Evolutionary conservation across 2,113 vertebrate species (phyloP).

Genomic region (Polypterus senegalus): DNA sequence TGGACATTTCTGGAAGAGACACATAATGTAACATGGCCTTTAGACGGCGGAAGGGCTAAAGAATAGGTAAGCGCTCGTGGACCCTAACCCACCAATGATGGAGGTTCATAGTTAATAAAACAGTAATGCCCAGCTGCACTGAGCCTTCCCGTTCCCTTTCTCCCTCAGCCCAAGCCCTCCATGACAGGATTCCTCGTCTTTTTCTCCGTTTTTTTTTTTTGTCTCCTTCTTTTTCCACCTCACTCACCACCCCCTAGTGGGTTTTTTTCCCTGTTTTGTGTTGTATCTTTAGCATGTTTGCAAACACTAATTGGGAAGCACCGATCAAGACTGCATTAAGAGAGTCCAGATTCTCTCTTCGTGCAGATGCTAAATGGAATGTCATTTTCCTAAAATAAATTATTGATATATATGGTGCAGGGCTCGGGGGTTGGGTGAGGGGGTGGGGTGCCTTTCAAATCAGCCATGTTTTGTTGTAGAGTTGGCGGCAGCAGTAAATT

Average conservation of each 20-base stretch:
- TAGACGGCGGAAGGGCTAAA: no score
- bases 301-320: constrained; percentile 38
- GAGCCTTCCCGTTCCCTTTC: constrained; percentile 29
- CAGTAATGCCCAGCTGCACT: constrained; percentile 27
- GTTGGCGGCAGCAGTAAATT: constrained; percentile 5
- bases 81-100: no score
- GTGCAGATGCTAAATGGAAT: constrained; percentile 23
- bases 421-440: constrained; percentile 5
- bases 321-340: constrained; percentile 32
- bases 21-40: no score
- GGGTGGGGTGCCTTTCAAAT: constrained; percentile 26
- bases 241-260: constrained; percentile 18
- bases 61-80: no score
- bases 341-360: constrained; percentile 33
- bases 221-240: constrained; percentile 15
- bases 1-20: no score
- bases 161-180: constrained; percentile 30
- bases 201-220: constrained; percentile 22
- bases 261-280: constrained; percentile 16
- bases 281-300: constrained; percentile 55
- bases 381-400: constrained; percentile 35
- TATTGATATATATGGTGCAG: constrained; percentile 18
- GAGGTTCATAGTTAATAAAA: no score
- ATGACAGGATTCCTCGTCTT: constrained; percentile 23
- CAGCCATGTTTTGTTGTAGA: constrained; percentile 1